phyloP scores from a whole-genome alignment of 2,113 vertebrate species.

The Calonectris borealis region DNA sequence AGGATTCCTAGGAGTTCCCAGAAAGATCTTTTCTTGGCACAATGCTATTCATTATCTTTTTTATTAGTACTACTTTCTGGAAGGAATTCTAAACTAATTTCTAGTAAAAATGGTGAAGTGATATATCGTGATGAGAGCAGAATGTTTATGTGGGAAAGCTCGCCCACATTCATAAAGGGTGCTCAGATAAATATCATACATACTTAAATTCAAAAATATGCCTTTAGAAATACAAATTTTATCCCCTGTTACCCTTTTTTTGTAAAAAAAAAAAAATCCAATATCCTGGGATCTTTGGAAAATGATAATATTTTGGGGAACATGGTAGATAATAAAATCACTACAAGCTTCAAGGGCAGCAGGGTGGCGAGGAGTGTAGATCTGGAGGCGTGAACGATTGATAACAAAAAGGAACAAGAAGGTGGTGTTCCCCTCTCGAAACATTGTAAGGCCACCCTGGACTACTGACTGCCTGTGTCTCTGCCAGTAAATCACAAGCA shows the following conservation, averaged over 20 bases:
- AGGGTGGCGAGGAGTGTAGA: accelerated
- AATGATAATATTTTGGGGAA: not conserved
- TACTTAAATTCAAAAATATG: not conserved
- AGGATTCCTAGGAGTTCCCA: not conserved
- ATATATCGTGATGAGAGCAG: not conserved
- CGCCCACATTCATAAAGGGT: not conserved
- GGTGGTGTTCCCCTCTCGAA: not conserved
- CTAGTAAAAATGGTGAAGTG: not conserved
- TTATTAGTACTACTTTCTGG: not conserved
- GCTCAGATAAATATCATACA: not conserved
- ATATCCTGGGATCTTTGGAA: not conserved
- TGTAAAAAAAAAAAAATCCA: not conserved
- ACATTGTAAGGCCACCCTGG: not conserved
- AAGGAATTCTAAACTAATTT: not conserved
- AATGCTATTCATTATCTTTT: not conserved
- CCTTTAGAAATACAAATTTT: not conserved
- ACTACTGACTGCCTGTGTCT: not conserved
- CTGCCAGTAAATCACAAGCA: not conserved
- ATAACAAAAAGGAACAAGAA: not conserved
- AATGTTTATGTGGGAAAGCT: not conserved
- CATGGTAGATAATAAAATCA: not conserved
- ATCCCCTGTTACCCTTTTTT: not conserved
- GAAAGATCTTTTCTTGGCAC: not conserved
- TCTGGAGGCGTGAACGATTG: not conserved
- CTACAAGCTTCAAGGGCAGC: not conserved